Conservation (phyloP, 2,797 vertebrate species). For the Pyrocephalus nanus region DNA sequence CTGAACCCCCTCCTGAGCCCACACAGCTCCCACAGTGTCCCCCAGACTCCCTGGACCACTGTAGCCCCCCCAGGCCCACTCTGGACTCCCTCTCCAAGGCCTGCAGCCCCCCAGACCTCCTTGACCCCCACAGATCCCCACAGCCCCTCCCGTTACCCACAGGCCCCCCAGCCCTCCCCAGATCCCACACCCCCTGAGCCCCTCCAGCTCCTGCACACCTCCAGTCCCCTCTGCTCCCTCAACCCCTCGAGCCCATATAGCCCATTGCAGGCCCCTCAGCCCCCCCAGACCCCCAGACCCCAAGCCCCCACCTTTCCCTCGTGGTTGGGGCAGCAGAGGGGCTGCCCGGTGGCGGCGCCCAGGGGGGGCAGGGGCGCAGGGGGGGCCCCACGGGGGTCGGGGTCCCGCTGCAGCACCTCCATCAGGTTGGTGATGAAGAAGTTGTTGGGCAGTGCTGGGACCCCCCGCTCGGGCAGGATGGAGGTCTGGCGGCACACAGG, state of each 20-base stretch:
- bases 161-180: neutral
- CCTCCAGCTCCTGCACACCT: neutral
- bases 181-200: neutral
- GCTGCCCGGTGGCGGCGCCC: conserved; percentile 84
- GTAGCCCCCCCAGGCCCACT: neutral
- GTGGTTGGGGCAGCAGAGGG: conserved; percentile 94
- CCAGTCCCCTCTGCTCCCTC: too few relatives aligned
- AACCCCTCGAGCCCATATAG: rapidly evolving
- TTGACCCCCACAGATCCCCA: too few relatives aligned
- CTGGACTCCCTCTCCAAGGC: neutral
- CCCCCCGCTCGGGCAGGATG: conserved; percentile 93
- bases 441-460: conserved; percentile 93
- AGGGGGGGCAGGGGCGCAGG: conserved; percentile 75
- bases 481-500: conserved; percentile 96
- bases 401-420: conserved; percentile 91
- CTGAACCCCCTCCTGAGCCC: neutral
- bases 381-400: conserved; percentile 74
- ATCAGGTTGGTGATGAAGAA: conserved; percentile 97
- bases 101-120: neutral
- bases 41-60: neutral
- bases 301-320: conserved; percentile 87
- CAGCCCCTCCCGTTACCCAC: neutral
- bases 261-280: neutral
- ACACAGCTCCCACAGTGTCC: neutral
- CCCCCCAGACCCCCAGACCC: neutral